Evolutionary conservation across 2,113 vertebrate species (phyloP).

Genomic region (Cromileptes altivelis): DNA sequence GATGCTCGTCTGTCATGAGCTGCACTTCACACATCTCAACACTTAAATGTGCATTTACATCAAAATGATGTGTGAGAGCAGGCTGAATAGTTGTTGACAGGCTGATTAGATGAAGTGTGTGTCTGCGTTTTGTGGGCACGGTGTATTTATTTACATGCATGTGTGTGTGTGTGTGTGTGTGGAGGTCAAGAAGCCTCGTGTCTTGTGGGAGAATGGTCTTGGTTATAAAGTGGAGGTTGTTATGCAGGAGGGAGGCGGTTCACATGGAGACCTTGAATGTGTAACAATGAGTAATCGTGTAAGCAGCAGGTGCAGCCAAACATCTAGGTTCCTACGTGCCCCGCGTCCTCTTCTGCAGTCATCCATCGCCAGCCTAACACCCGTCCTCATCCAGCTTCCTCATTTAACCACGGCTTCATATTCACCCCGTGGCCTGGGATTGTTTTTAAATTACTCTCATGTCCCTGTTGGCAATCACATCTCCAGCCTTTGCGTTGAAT

Average conservation of each 20-base stretch:
- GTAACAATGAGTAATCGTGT: conserved; percentile 49
- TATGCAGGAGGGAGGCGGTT: conserved; percentile 34
- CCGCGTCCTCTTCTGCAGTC: conserved; percentile 1
- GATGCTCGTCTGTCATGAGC: conserved; percentile 12
- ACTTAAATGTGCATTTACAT: conserved; percentile 39
- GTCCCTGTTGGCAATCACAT: conserved; percentile 19
- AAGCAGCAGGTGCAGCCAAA: conserved; percentile 52
- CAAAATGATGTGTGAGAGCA: conserved; percentile 8
- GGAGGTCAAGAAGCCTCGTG: conserved; percentile 7
- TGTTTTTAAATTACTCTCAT: conserved; percentile 47
- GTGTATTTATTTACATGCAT: conserved; percentile 1
- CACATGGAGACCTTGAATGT: conserved; percentile 38
- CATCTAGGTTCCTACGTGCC: conserved; percentile 13
- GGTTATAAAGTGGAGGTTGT: conserved; percentile 48
- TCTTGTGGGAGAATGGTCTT: conserved; percentile 26
- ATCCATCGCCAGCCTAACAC: conserved; percentile 10
- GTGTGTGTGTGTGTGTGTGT: background rate
- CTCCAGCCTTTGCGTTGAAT: conserved; percentile 24
- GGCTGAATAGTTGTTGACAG: conserved; percentile 12
- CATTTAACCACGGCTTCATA: conserved; percentile 33
- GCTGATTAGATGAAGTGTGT: conserved; percentile 19
- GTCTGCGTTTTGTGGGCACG: conserved; percentile 8
- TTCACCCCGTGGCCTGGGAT: conserved; percentile 26
- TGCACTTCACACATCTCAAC: conserved; percentile 3
- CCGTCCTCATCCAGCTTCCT: background rate